A percentile compares a stretch with the other conserved stretches of the same genome.
Conservation (phyloP, 2,888 invertebrate species). For the Dromius quadrimaculatus region DNA sequence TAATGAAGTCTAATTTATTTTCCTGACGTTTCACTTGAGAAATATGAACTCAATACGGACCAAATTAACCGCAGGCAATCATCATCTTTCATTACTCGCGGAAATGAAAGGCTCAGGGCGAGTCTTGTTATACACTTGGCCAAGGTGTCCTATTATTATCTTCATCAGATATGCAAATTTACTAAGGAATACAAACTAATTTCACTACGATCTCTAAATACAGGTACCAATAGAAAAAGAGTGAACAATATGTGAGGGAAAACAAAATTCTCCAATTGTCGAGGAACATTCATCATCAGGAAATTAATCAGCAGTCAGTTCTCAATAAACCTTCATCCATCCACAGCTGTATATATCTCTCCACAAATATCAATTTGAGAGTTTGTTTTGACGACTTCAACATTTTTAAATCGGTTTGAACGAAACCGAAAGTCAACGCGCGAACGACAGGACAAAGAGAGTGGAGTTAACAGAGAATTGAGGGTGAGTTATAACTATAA, state of each 20-base stretch:
- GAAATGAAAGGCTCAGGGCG: constrained; percentile 46
- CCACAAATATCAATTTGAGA: constrained; percentile 33
- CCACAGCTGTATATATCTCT: constrained; percentile 26
- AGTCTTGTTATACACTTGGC: constrained; percentile 26
- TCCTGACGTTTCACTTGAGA: constrained; percentile 51
- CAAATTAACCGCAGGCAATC: constrained; percentile 51
- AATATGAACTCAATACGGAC: constrained; percentile 47
- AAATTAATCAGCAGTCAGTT: constrained; percentile 33
- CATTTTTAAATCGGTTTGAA: constrained; percentile 35
- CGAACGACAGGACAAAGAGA: constrained; percentile 22
- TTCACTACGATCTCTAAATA: too few relatives aligned
- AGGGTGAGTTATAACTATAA: constrained; percentile 52
- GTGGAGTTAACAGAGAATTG: too few relatives aligned
- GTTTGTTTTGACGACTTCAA: constrained; percentile 25
- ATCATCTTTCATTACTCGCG: constrained; percentile 47
- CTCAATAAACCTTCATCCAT: constrained; percentile 30
- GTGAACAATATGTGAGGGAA: too few relatives aligned
- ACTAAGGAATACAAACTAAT: not conserved
- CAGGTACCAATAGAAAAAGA: too few relatives aligned
- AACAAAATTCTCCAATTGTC: too few relatives aligned
- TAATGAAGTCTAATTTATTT: constrained; percentile 53
- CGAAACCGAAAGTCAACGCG: constrained; percentile 25
- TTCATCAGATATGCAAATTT: constrained; percentile 8
- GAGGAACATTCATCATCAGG: too few relatives aligned
- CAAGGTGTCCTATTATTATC: constrained; percentile 19